Conservation (phyloP, 2,113 vertebrate species). For the Loxodonta africana region DNA sequence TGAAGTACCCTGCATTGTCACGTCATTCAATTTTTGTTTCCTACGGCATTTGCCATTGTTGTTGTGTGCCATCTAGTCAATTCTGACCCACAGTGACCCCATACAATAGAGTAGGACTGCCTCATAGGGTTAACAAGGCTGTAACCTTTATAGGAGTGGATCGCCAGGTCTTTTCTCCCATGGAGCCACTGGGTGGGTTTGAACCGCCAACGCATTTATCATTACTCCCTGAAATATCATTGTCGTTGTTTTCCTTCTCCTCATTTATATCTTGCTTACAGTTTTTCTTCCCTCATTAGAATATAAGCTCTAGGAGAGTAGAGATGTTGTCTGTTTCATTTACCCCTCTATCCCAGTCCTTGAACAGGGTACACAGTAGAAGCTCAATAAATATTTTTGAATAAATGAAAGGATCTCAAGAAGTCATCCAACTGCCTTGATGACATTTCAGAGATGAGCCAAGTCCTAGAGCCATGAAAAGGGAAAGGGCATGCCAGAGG, state of each 20-base stretch:
- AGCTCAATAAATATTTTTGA: neutral
- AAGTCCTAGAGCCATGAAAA: neutral
- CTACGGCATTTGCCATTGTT: neutral
- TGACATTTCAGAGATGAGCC: neutral
- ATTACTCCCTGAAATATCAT: neutral
- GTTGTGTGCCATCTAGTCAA: neutral
- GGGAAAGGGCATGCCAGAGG: fast-evolving
- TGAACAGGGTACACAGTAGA: neutral
- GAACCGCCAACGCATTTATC: neutral
- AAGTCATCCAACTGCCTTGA: neutral
- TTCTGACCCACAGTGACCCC: neutral
- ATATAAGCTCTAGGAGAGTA: neutral
- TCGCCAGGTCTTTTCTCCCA: neutral
- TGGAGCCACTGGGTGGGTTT: neutral
- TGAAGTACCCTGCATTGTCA: neutral
- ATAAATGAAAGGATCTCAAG: neutral
- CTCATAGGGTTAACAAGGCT: neutral
- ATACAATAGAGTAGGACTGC: neutral
- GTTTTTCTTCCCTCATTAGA: neutral
- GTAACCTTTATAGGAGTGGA: neutral
- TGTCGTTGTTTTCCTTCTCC: neutral
- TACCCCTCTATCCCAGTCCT: neutral
- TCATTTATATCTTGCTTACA: neutral
- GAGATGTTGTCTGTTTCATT: neutral
- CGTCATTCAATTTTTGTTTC: neutral